Base-by-base conservation (phyloP, 2,797 vertebrate species). In the Agapornis canus region DNA sequence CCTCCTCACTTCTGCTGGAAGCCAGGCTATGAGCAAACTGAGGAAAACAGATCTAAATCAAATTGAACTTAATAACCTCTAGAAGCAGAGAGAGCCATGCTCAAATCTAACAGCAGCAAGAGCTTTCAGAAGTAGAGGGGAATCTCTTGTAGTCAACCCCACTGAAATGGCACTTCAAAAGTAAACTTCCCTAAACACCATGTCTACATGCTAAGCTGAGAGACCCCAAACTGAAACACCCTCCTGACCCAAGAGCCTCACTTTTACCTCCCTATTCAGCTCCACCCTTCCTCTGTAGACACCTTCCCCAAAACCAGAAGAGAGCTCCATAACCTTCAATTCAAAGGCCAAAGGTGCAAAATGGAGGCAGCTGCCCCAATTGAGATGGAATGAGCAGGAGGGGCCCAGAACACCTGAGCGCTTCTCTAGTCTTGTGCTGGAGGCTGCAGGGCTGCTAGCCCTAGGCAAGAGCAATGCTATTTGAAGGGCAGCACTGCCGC, bases 201-300 rank as follows among this genome's bases (percentile, higher is more conserved):
- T 8, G 14, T 17, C 14, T 57, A 2, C 4, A 3, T 1, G 1
- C 22, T 49, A 26, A 40, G 10, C 43, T 6, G 8, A 63, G 13
- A 61, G 1, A 5, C 22, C 8, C 6, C 18, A n/a, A 27, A 5
- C 4, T 9, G 5, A 49, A 79, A 1, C 9, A 15, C 1, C 0
- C 3, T 45, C 19, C 37, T 40, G 2, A 13, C 57, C 21, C 1
- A 45, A 48, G 8, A n/a, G 0, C 51, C 39, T 40, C 10, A 3
- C 4, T 5, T 19, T 35, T 12, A 5, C 9, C 19, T 23, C 8
- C 2, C 10, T 4, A 0, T 5, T 54, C 26, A 71, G 0, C 23
- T 42, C 25, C 17, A 10, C 2, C 12, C 20, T 17, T 5, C 3
- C 11, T 8, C n/a, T 8, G 1, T 1, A 64, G 2, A 19, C 15